These are phyloP conservation scores for Standfussiana lucernea DNA, from an alignment of 2,888 invertebrate genomes.

Conservation along the genomic window DNA sequence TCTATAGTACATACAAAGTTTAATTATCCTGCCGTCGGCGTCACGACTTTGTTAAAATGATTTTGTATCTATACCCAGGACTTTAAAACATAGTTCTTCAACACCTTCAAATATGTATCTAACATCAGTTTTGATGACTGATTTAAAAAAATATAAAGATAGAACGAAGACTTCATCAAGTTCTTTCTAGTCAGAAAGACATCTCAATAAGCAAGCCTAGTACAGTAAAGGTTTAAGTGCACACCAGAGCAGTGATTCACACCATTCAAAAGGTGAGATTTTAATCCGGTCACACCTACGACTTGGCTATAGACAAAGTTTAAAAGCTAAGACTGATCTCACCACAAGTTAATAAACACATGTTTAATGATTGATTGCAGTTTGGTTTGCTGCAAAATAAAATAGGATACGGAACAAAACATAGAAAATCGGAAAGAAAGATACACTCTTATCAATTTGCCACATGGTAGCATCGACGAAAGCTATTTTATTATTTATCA, in stretches of 20 bases:
- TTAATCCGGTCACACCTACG: neutral
- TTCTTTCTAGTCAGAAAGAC: neutral
- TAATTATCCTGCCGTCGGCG: slow-evolving; percentile 1
- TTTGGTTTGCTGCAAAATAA: neutral
- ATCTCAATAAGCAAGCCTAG: neutral
- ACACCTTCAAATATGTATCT: neutral
- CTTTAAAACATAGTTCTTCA: neutral
- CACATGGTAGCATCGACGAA: neutral
- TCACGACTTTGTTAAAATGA: slow-evolving; percentile 10
- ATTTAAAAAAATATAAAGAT: neutral
- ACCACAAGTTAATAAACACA: neutral
- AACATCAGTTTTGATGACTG: neutral
- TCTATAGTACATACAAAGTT: neutral
- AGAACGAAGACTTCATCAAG: neutral
- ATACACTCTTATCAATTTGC: neutral
- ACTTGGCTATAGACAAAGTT: neutral
- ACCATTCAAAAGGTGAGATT: neutral
- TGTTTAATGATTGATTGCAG: slow-evolving; percentile 3
- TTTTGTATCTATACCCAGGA: neutral
- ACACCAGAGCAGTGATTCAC: neutral
- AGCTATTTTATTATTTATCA: slow-evolving; percentile 12
- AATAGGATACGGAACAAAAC: neutral
- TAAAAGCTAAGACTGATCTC: neutral
- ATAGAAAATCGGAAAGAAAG: neutral
- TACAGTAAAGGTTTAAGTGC: neutral